Conservation (phyloP, 1,140 invertebrate genomes). For the Panagrolaimus sp. region DNA sequence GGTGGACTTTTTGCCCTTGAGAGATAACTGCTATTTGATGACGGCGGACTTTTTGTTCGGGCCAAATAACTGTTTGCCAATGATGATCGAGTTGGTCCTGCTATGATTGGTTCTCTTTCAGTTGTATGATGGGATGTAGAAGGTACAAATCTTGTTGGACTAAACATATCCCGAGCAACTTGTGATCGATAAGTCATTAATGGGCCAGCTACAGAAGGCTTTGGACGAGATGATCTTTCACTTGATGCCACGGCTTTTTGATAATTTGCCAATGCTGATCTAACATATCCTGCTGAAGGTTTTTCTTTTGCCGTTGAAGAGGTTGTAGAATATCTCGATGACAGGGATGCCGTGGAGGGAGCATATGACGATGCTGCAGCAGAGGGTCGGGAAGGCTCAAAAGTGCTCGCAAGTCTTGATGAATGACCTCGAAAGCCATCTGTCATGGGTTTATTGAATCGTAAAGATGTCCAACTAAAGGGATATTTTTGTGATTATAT, state of each 20-base stretch:
- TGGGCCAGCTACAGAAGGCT: background rate
- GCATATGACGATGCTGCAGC: slow-evolving; percentile 2
- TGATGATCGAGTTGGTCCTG: too few relatives aligned
- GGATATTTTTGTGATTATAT: background rate
- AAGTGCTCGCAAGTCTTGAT: slow-evolving; percentile 3
- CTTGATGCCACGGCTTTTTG: slow-evolving; percentile 6
- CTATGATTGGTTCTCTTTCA: background rate
- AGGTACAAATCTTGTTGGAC: background rate
- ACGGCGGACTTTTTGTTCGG: background rate
- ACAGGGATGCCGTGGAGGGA: background rate
- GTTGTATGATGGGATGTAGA: background rate
- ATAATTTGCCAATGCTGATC: slow-evolving; percentile 13
- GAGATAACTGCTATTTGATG: background rate
- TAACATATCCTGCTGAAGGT: background rate
- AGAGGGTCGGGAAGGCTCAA: background rate
- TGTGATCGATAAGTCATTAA: slow-evolving; percentile 8
- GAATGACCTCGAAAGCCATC: slow-evolving; percentile 16
- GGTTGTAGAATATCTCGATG: background rate
- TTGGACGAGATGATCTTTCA: background rate
- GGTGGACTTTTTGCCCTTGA: background rate
- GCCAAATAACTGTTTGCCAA: too few relatives aligned
- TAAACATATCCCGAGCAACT: slow-evolving; percentile 9
- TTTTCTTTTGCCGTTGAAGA: background rate
- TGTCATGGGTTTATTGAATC: slow-evolving; percentile 7
- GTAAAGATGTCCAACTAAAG: slow-evolving; percentile 7